Base-by-base conservation (phyloP, 2,113 vertebrate species). In the Gambusia holbrooki region DNA sequence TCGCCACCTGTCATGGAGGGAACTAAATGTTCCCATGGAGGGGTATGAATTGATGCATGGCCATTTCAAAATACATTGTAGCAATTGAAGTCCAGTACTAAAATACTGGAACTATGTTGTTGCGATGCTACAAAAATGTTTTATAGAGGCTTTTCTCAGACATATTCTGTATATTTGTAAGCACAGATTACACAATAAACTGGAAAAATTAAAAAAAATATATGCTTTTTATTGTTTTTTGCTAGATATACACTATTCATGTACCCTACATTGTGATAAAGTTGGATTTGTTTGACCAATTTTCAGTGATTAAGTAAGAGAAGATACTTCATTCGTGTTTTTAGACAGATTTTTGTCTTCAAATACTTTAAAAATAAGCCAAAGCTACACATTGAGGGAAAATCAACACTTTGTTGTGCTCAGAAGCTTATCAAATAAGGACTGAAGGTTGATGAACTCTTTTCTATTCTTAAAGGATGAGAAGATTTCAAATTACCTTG, bases 401-500 rank as follows among this genome's bases (percentile, higher is more conserved):
- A 78, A 78, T 73, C 35, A 71, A 62, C 63, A 62, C 42, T 73
- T 76, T 78, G 32, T n/a, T 48, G 17, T 1, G 12, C 69, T 15
- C 71, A 82, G 32, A 73, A 42, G 74, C 70, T 76, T 84, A 79
- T 86, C 82, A 30, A 45, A 69, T 80, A 68, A 79, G 73, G 30
- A 81, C 66, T 58, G 79, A 67, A 25, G 69, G 79, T 42, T 5
- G 9, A 73, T 66, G 66, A 82, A 63, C 33, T 37, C 27, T 27
- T 66, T 62, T 79, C 29, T 80, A 79, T 48, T 82, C 51, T 74
- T 66, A 60, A 63, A 45, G 22, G 30, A 76, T 70, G 60, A 76
- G 82, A 80, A 81, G 71, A 74, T 75, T 72, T 73, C 68, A 66
- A 84, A 84, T 92, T 89, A 90, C 76, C 73, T 64, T 74, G 42